A percentile compares a stretch with the other conserved stretches of the same genome.
Conservation (phyloP, 2,797 vertebrate species). For the Denticeps clupeoides region DNA sequence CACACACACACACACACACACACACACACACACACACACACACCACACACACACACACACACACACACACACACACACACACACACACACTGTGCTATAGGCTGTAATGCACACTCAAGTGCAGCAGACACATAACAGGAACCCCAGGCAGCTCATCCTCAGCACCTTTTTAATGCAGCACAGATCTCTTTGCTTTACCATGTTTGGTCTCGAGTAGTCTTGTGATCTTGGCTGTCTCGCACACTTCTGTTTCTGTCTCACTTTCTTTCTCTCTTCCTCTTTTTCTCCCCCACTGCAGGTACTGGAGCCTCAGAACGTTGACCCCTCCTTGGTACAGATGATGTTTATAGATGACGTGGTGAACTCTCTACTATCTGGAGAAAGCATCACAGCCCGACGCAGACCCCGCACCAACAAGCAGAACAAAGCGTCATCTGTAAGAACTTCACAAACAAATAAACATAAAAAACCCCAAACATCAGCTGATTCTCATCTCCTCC, state of each 20-base stretch:
- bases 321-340: constrained; percentile 79
- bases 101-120: too few relatives aligned
- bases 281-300: constrained; percentile 43
- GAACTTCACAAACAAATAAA: background rate
- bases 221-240: too few relatives aligned
- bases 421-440: constrained; percentile 65
- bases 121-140: too few relatives aligned
- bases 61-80: too few relatives aligned
- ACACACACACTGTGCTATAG: too few relatives aligned
- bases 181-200: too few relatives aligned
- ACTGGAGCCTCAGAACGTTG: constrained; percentile 74
- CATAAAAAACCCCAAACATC: too few relatives aligned
- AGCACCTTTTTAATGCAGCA: too few relatives aligned
- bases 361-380: constrained; percentile 71
- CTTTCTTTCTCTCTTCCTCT: background rate
- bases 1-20: background rate
- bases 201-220: too few relatives aligned
- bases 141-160: too few relatives aligned
- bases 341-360: constrained; percentile 75
- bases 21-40: background rate
- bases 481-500: background rate
- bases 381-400: constrained; percentile 69
- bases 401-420: constrained; percentile 71
- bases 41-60: background rate
- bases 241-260: too few relatives aligned